These are phyloP conservation scores for Pogonocichla stellata DNA, from an alignment of 2,113 vertebrate species.

Conservation along the genomic window DNA sequence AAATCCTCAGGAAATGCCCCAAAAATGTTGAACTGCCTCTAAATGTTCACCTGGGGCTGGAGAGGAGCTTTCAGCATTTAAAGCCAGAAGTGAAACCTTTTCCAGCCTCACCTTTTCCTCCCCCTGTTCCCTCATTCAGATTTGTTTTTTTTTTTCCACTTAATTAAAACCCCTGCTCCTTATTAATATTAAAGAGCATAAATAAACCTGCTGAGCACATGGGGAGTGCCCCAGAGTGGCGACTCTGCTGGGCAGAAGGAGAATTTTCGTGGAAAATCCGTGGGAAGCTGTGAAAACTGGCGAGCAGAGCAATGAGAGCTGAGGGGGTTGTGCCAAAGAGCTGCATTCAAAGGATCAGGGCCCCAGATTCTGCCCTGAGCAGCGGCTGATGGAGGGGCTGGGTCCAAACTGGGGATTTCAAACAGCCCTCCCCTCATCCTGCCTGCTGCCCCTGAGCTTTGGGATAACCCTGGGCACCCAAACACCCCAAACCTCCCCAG, in stretches of 20 bases:
- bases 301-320: background rate
- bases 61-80: background rate
- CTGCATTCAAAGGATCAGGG: rapidly evolving
- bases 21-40: background rate
- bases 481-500: background rate
- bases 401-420: background rate
- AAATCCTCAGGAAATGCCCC: background rate
- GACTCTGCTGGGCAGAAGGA: background rate
- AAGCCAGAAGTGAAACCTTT: background rate
- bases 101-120: background rate
- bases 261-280: background rate
- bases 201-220: background rate
- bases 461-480: background rate
- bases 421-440: background rate
- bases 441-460: background rate
- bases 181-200: background rate
- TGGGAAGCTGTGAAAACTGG: background rate
- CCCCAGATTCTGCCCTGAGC: background rate
- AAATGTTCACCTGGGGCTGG: background rate
- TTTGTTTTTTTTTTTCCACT: background rate
- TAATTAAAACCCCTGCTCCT: background rate
- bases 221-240: background rate
- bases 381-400: too few relatives aligned
- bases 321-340: background rate
- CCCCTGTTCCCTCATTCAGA: background rate